Evolutionary conservation across 2,888 invertebrate genomes (phyloP).

Genomic region (Hesperia comma): DNA sequence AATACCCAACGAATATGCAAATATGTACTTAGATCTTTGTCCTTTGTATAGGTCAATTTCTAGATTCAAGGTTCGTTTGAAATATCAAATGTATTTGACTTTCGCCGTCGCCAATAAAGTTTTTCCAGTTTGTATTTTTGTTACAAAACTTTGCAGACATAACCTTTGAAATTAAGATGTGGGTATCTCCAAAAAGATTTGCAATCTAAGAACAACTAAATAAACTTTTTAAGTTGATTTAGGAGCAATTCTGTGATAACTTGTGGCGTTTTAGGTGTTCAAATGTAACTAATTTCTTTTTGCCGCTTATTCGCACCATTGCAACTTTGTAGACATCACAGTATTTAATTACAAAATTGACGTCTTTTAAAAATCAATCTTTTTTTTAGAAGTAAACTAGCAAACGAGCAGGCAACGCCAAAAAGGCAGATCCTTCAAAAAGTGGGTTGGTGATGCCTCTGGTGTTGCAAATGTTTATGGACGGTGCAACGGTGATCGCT

Average conservation of each 20-base stretch:
- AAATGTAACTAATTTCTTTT: background rate
- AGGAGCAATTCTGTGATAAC: background rate
- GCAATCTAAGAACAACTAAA: background rate
- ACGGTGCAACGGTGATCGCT: too few relatives aligned
- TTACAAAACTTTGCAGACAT: conserved; percentile 19
- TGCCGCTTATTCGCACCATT: too few relatives aligned
- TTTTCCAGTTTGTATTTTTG: conserved; percentile 22
- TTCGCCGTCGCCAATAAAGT: conserved; percentile 4
- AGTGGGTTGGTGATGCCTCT: too few relatives aligned
- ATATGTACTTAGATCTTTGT: background rate
- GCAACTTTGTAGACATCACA: too few relatives aligned
- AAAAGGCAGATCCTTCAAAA: too few relatives aligned
- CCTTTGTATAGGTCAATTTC: background rate
- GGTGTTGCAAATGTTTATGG: too few relatives aligned
- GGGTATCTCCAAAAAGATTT: background rate
- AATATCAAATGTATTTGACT: conserved; percentile 2
- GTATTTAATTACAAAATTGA: too few relatives aligned
- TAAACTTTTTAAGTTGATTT: conserved; percentile 12
- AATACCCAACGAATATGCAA: too few relatives aligned
- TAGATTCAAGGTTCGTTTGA: background rate
- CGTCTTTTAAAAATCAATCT: too few relatives aligned
- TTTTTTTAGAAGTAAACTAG: too few relatives aligned
- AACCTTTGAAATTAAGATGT: conserved; percentile 11
- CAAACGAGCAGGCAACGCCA: too few relatives aligned
- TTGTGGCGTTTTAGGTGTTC: background rate